Evolutionary conservation across 2,888 invertebrate species (phyloP).

Genomic region (Dendrolimus houi): DNA sequence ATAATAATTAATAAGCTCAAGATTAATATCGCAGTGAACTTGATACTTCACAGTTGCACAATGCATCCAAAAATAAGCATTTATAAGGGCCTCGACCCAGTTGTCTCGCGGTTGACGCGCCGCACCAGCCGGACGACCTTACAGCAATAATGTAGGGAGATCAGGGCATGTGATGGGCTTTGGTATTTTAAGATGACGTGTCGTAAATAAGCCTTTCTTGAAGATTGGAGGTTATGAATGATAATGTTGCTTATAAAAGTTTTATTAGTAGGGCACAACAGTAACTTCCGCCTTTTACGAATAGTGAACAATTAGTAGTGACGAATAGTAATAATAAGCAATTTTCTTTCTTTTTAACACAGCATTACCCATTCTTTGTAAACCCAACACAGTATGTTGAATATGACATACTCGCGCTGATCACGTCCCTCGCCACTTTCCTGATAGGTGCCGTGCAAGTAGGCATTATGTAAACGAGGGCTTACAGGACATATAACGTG

Average conservation of each 20-base stretch:
- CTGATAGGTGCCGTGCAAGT: no score
- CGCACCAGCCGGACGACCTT: conserved; percentile 13
- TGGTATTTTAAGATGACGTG: neutral
- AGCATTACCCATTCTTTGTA: no score
- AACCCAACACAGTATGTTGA: no score
- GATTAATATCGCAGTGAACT: conserved; percentile 10
- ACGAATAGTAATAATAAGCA: no score
- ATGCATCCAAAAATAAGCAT: conserved; percentile 52
- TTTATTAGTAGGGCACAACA: neutral
- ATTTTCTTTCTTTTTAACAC: no score
- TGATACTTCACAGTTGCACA: conserved; percentile 44
- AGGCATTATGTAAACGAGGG: no score
- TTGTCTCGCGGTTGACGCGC: conserved; percentile 28
- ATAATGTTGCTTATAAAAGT: neutral
- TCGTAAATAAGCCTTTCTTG: neutral
- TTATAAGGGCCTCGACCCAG: conserved; percentile 51
- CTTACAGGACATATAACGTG: no score
- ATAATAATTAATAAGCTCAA: neutral
- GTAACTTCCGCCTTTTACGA: no score
- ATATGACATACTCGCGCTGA: no score
- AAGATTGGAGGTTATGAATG: neutral
- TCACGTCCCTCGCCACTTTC: no score
- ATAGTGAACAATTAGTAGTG: no score
- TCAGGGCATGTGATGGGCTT: conserved; percentile 1
- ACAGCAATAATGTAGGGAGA: neutral